A percentile compares a stretch with the other conserved stretches of the same genome.
phyloP scores from a whole-genome alignment of 2,888 invertebrate genomes.

The Catocala fraxini region DNA sequence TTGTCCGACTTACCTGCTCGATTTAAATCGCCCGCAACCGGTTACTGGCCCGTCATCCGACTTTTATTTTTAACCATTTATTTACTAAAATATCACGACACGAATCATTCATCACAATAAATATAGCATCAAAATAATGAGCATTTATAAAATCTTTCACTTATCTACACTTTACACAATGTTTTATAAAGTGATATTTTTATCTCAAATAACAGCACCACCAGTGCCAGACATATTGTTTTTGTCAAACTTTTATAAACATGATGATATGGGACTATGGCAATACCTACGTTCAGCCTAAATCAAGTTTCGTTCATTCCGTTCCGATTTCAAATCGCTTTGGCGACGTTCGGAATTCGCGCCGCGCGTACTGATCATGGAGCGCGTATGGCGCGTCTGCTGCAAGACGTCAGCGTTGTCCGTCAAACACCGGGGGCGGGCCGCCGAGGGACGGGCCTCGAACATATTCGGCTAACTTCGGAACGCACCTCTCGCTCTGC shows the following conservation, averaged over 20 bases:
- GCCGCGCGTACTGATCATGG: constrained; percentile 72
- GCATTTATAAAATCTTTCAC: constrained; percentile 30
- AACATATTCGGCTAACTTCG: constrained; percentile 71
- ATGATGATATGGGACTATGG: constrained; percentile 31
- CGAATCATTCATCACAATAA: constrained; percentile 64
- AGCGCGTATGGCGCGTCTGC: constrained; percentile 76
- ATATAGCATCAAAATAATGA: constrained; percentile 44
- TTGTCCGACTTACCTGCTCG: constrained; percentile 83
- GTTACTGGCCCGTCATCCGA: constrained; percentile 70
- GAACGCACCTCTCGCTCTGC: constrained; percentile 61
- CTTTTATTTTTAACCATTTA: constrained; percentile 78
- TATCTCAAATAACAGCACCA: constrained; percentile 15
- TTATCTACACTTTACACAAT: constrained; percentile 44
- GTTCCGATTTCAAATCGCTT: constrained; percentile 60
- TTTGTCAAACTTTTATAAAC: constrained; percentile 22
- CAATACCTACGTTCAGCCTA: constrained; percentile 56
- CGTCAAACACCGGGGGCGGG: constrained; percentile 71
- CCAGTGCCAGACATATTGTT: constrained; percentile 37
- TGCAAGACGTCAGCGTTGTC: constrained; percentile 61
- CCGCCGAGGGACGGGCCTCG: constrained; percentile 68
- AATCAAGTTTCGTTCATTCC: constrained; percentile 56
- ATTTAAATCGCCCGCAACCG: constrained; percentile 77
- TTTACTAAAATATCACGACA: constrained; percentile 73
- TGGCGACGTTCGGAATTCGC: constrained; percentile 65
- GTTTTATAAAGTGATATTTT: constrained; percentile 21